These are phyloP conservation scores for Serranus cabrilla DNA, from an alignment of 2,797 vertebrate species.

Conservation along the genomic window DNA sequence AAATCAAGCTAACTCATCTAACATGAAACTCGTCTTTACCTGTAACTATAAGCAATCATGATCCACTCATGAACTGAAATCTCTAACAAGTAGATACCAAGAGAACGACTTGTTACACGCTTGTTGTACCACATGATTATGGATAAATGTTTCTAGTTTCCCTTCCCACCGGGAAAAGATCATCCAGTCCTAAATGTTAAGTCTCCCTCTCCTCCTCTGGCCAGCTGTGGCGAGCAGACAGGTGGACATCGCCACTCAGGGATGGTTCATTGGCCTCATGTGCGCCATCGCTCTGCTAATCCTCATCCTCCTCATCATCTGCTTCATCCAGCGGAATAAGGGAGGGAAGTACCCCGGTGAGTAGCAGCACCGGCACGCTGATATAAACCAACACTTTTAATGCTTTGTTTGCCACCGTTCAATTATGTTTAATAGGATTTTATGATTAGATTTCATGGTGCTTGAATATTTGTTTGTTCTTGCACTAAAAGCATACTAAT, in stretches of 20 bases:
- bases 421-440: background rate
- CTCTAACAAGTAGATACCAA: conserved; percentile 27
- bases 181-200: conserved; percentile 16
- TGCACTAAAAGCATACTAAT: background rate
- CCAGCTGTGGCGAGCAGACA: conserved; percentile 96
- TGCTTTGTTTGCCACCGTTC: background rate
- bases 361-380: conserved; percentile 13
- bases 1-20: conserved; percentile 59
- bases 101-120: background rate
- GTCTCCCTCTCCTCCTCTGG: conserved; percentile 48
- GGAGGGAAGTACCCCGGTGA: conserved; percentile 99
- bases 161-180: background rate
- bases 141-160: background rate
- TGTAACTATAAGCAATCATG: conserved; percentile 43
- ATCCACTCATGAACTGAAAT: conserved; percentile 36
- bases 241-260: conserved; percentile 98
- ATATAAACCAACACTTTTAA: background rate
- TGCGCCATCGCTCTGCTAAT: conserved; percentile 98
- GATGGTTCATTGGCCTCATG: conserved; percentile 99
- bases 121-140: conserved; percentile 24
- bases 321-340: conserved; percentile 98
- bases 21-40: conserved; percentile 30
- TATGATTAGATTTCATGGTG: background rate
- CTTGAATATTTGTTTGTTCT: background rate
- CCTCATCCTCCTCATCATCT: conserved; percentile 97